Evolutionary conservation across 2,888 invertebrate genomes (phyloP), one percentile per base, ranked within the genome.

Genomic region (Exocentrus adspersus): DNA sequence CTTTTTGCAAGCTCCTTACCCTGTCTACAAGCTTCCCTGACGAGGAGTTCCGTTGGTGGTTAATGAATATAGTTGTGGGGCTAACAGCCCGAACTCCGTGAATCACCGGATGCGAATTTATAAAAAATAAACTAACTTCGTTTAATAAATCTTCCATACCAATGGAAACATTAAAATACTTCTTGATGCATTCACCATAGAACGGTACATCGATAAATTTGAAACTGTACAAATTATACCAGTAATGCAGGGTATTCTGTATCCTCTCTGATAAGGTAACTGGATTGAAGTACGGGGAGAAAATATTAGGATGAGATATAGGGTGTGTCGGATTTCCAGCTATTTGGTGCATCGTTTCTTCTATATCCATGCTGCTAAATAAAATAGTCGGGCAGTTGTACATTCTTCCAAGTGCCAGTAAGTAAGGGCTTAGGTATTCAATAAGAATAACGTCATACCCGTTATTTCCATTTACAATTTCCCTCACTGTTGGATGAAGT

Each of bases 251-350:
- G 7, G 28, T 28, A 28, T 7, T 28, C 28, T n/a, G n/a, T n/a
- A 75, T 17, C 10, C 77, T 62, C 56, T 82, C 78, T 19, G 82
- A 83, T 30, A 81, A 74, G 14, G 77, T 84, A 57, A 85, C 70
- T 17, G 50, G 41, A 2, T 60, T 52, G 0, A 64, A 24, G 42
- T 54, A 62, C 0, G 73, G 70, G 1, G 76, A 43, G 10, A 68
- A 14, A 1, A 69, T 45, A 30, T 75, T 74, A 0, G 76, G 72
- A 45, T 68, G 58, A 2, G 69, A 37, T 5, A 70, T 51, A 0
- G 70, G 70, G 62, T 75, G 73, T 0, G 63, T 37, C 2, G 69
- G 71, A 51, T 75, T 74, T n/a, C 73, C 75, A 58, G 70, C 60
- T 4, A 58, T 30, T 20, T 57, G 51, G 19, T 74, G 72, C 6